phyloP scores from a whole-genome alignment of 1,140 invertebrate species.

The Aphis craccivora region DNA sequence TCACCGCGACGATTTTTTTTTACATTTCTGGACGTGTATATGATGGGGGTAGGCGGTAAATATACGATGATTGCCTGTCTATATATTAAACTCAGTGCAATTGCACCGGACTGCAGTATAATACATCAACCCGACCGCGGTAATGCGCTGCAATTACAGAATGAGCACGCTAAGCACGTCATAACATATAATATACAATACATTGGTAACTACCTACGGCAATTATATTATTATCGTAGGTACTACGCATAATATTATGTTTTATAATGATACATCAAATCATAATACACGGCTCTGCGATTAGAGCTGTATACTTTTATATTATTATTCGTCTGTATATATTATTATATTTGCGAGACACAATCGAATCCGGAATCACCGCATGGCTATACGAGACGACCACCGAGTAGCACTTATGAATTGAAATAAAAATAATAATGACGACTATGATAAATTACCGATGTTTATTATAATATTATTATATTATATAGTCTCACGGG shows the following conservation, averaged over 20 bases:
- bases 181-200: neutral
- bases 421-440: neutral
- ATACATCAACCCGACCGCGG: neutral
- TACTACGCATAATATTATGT: too few species aligned
- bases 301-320: too few species aligned
- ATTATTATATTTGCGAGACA: neutral
- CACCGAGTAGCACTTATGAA: neutral
- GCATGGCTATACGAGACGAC: neutral
- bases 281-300: too few species aligned
- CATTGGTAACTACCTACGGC: too few species aligned
- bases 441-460: neutral
- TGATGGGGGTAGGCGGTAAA: neutral
- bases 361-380: neutral
- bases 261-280: too few species aligned
- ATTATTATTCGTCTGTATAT: neutral
- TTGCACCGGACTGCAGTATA: neutral
- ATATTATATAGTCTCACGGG: neutral
- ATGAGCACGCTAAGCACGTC: neutral
- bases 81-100: neutral
- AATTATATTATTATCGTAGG: too few species aligned
- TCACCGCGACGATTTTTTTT: neutral
- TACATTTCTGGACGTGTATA: neutral
- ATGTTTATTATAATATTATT: neutral
- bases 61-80: neutral
- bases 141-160: neutral